Conservation (phyloP, 2,113 vertebrate species). For the Brienomyrus brachyistius region DNA sequence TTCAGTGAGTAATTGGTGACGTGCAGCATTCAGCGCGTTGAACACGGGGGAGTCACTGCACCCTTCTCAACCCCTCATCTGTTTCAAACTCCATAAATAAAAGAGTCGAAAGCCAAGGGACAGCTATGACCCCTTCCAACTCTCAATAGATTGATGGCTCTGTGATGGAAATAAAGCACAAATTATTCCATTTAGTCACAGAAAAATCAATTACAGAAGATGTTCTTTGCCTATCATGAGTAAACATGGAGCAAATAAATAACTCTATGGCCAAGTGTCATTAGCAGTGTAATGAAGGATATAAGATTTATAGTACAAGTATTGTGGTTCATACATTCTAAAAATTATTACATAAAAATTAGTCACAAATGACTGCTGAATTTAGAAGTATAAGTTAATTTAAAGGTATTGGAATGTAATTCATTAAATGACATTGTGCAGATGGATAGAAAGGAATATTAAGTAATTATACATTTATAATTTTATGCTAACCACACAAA, state of each 20-base stretch:
- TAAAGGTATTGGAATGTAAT: neutral
- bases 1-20: neutral
- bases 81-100: slow-evolving; percentile 21
- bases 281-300: neutral
- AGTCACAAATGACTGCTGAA: neutral
- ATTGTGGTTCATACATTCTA: neutral
- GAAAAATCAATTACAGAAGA: neutral
- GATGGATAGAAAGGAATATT: neutral
- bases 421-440: neutral
- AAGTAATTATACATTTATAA: neutral
- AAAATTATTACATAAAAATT: neutral
- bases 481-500: neutral
- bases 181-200: neutral
- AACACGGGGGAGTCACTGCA: neutral
- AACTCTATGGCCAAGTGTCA: neutral
- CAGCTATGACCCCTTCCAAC: slow-evolving; percentile 10
- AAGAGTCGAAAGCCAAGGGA: neutral
- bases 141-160: neutral
- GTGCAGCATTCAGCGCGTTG: neutral
- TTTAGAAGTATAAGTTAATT: neutral
- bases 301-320: neutral
- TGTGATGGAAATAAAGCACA: neutral
- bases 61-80: neutral
- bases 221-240: neutral
- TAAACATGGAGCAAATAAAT: neutral